Evolutionary conservation across 2,797 vertebrate species (phyloP), one percentile per base, ranked within the genome.

Genomic region (Aphelocoma californica): DNA sequence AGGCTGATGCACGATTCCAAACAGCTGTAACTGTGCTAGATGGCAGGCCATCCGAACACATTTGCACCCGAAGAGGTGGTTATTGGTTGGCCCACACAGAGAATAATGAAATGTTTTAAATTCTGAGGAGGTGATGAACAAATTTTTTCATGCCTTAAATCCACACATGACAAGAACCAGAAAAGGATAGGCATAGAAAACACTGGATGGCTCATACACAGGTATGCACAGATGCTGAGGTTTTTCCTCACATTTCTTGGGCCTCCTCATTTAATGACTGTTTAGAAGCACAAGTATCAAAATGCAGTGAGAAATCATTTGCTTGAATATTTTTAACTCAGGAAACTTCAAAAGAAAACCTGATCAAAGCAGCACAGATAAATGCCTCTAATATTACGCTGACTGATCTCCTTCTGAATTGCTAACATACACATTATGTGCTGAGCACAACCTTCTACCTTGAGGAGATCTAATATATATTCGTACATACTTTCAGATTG

Each of bases 291-390:
- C 16, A 56, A 72, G 40, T 75, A 81, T 48, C 28, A 93, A 93
- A 88, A 90, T 38, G 60, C 40, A 77, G 54, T 86, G 29, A 85
- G 29, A 95, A 88, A 64, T 42, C 3, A 11, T 84, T 77, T 66
- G n/a, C 54, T 72, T 70, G 31, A 61, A 32, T 90, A 47, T 71
- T 90, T 84, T 87, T 77, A 8, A 78, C 53, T 78, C 20, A 6
- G 50, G 24, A 90, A 90, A 81, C 66, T 88, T 96, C 82, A 95
- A 86, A 95, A 88, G 85, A 86, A 96, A 92, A 50, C 73, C 50
- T 38, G 80, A 96, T 96, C 66, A 96, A 95, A 96, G 91, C 81
- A 79, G 73, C 64, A 88, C 16, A 83, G 80, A 79, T 86, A 93
- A 93, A 88, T 79, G 72, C 32, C 70, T 73, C 51, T 90, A 86